These are phyloP conservation scores for Lanistes nyassanus DNA, from an alignment of 1,140 invertebrate genomes.

Conservation along the genomic window DNA sequence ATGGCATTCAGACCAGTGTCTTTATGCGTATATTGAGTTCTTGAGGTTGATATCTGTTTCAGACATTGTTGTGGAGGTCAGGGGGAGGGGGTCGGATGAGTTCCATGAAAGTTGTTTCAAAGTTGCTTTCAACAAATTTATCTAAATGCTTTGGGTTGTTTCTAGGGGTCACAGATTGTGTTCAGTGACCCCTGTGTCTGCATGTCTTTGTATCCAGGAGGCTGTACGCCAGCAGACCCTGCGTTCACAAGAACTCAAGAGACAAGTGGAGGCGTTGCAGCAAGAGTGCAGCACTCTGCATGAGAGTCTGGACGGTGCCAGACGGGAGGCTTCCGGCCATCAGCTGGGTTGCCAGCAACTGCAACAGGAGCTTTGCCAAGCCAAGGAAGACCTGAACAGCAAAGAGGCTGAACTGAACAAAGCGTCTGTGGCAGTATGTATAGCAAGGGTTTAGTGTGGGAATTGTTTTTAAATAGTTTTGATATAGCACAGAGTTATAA, in stretches of 20 bases:
- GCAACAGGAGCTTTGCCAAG: neutral
- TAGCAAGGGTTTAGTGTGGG: neutral
- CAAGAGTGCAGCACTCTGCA: neutral
- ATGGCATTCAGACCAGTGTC: too few relatives aligned
- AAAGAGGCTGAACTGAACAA: neutral
- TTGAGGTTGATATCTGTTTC: too few relatives aligned
- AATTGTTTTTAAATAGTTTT: neutral
- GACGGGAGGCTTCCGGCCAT: neutral
- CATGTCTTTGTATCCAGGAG: too few relatives aligned
- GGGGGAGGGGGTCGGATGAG: too few relatives aligned
- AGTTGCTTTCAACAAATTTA: too few relatives aligned
- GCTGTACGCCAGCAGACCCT: slow-evolving; percentile 17
- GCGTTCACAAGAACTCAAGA: slow-evolving; percentile 8
- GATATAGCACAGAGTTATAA: too few relatives aligned
- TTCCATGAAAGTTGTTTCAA: too few relatives aligned
- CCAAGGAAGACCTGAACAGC: neutral
- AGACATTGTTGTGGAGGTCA: too few relatives aligned
- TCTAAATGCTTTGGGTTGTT: too few relatives aligned
- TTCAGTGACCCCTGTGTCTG: neutral
- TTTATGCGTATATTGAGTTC: too few relatives aligned
- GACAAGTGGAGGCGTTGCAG: neutral
- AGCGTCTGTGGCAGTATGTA: neutral
- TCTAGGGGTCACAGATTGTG: neutral
- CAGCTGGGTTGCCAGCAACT: neutral
- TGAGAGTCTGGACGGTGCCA: neutral